A percentile compares a stretch with the other conserved stretches of the same genome.
Conservation (phyloP, 2,113 vertebrate genomes). For the Scophthalmus maximus region DNA sequence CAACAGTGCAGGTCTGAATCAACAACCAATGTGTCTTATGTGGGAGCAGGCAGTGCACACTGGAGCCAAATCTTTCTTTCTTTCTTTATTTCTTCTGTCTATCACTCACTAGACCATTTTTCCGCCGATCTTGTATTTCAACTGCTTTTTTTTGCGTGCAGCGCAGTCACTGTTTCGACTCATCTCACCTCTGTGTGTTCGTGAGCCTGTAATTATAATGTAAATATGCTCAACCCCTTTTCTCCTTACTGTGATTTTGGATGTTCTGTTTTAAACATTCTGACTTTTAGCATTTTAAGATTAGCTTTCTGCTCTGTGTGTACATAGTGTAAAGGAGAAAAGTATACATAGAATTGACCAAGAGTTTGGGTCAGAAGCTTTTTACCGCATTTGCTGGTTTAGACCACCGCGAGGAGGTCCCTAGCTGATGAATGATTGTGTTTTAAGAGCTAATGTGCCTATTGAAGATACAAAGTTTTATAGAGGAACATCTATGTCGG, state of each 20-base stretch:
- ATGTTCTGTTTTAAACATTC: constrained; percentile 46
- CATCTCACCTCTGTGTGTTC: constrained; percentile 33
- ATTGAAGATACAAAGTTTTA: constrained; percentile 32
- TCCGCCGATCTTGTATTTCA: constrained; percentile 20
- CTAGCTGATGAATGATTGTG: constrained; percentile 48
- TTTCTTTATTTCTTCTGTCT: background rate
- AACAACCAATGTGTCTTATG: constrained; percentile 71
- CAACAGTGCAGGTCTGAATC: constrained; percentile 48
- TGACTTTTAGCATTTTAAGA: constrained; percentile 38
- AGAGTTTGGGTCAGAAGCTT: constrained; percentile 31
- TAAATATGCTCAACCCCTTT: constrained; percentile 61
- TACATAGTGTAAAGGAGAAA: constrained; percentile 50
- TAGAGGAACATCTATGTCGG: constrained; percentile 25
- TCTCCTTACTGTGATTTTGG: constrained; percentile 35
- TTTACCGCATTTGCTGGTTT: constrained; percentile 36
- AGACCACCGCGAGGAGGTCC: constrained; percentile 12
- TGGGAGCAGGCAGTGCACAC: constrained; percentile 55
- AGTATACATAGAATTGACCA: constrained; percentile 29
- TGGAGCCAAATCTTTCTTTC: constrained; percentile 42
- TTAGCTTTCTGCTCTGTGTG: constrained; percentile 24
- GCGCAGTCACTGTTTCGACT: constrained; percentile 37
- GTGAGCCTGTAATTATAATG: constrained; percentile 70
- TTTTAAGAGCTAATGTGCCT: constrained; percentile 69
- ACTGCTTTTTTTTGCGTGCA: constrained; percentile 17
- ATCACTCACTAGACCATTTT: constrained; percentile 12